Percentiles rank a stretch among this genome's conserved stretches.
These are phyloP conservation scores for Meiosimyza decipiens DNA, from an alignment of 2,888 invertebrate genomes.

Conservation along the genomic window DNA sequence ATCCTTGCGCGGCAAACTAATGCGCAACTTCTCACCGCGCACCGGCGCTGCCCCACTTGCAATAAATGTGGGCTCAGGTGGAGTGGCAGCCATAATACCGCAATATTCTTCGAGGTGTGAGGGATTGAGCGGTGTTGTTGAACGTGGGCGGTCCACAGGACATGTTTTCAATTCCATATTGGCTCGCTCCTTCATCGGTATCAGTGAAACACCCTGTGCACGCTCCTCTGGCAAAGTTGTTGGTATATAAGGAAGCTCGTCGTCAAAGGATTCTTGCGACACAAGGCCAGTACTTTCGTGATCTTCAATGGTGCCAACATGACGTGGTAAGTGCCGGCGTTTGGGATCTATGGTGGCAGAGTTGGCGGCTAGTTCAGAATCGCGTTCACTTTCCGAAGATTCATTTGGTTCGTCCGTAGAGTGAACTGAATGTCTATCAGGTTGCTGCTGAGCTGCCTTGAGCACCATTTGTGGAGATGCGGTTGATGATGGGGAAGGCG, in stretches of 20 bases:
- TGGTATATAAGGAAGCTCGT: constrained; percentile 88
- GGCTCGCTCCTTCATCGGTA: constrained; percentile 80
- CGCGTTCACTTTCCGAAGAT: constrained; percentile 79
- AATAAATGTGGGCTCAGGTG: constrained; percentile 41
- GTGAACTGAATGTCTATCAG: constrained; percentile 57
- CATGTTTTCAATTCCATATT: constrained; percentile 74
- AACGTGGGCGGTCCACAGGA: constrained; percentile 79
- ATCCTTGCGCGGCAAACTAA: constrained; percentile 75
- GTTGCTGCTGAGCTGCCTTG: constrained; percentile 34
- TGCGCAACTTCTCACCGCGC: constrained; percentile 75
- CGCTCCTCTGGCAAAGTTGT: constrained; percentile 90
- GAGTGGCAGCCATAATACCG: constrained; percentile 63
- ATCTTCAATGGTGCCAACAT: constrained; percentile 70
- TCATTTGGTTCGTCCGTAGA: constrained; percentile 69
- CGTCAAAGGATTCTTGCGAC: constrained; percentile 85
- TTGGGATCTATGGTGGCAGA: constrained; percentile 55
- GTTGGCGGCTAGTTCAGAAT: constrained; percentile 69
- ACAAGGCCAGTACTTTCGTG: constrained; percentile 82
- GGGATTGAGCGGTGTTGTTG: constrained; percentile 79
- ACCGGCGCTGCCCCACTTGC: constrained; percentile 46
- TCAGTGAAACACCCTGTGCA: constrained; percentile 81
- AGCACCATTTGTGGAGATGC: constrained; percentile 26
- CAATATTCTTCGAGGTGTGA: constrained; percentile 79
- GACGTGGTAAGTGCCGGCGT: constrained; percentile 69
- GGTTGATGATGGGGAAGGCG: constrained; percentile 29